Base-by-base conservation (phyloP, 92 coral and sea anemone species). In the Zoanthus sociatus region DNA sequence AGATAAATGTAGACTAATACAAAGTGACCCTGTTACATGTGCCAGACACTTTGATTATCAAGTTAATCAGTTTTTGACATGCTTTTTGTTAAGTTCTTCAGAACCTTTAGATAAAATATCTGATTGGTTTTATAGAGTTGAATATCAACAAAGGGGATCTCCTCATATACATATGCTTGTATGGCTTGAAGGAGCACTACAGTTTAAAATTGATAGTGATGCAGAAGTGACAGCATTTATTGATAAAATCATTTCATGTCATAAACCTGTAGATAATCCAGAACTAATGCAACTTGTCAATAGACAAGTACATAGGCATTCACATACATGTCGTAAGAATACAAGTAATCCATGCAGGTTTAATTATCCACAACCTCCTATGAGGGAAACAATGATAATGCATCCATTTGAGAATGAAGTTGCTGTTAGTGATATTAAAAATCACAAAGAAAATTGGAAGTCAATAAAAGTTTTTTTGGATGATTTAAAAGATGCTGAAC, bases 201-300 rank as follows among this genome's bases (percentile, higher is more conserved):
- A 55, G 61, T 3, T 55, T 55, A 55, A 55, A 55, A 55, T 55
- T 55, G 61, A 55, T 55, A 55, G 61, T 55, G 61, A 55, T 55
- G 61, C 61, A 55, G 61, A 55, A 55, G 61, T 55, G 61, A 55
- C 61, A 55, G 61, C 61, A 55, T 55, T 55, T 55, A 55, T 55
- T 55, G 61, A 55, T 55, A 55, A 55, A 55, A 55, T 55, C 61
- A 55, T 55, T 55, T 55, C 61, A 55, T 2, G 61, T 55, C 61
- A 55, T 55, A 55, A 55, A 55, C 61, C 61, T 55, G 61, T 55
- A 55, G 61, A 55, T 55, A 55, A 55, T 55, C 61, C 61, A 55
- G 61, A 55, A 55, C 61, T 55, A 55, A 55, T 55, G 61, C 61
- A 55, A 7, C 61, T 55, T 55, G 61, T 55, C 61, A 55, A 55